These are phyloP conservation scores for Ichneumoninae sp. DNA, from an alignment of 2,888 invertebrate species.

Conservation along the genomic window DNA sequence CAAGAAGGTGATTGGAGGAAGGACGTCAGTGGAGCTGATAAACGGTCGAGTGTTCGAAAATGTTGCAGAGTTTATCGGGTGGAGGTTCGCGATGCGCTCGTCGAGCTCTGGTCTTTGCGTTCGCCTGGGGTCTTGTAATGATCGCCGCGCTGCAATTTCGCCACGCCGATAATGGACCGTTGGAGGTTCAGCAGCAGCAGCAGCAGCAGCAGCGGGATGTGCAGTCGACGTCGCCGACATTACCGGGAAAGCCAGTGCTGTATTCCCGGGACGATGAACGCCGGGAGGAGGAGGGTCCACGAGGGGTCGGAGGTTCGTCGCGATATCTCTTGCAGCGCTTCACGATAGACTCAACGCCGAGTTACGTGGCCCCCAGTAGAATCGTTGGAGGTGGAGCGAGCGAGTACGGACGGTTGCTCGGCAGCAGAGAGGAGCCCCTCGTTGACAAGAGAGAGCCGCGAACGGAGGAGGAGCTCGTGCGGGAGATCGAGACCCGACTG, in stretches of 20 bases:
- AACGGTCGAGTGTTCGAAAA: slow-evolving; percentile 39
- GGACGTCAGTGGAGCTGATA: not conserved
- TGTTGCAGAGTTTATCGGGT: slow-evolving; percentile 75
- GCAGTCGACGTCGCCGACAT: slow-evolving; percentile 26
- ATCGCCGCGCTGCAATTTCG: slow-evolving; percentile 84
- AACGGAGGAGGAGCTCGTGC: slow-evolving; percentile 91
- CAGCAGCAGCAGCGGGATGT: slow-evolving; percentile 60
- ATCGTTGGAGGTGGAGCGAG: slow-evolving; percentile 68
- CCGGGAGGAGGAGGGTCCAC: slow-evolving; percentile 70
- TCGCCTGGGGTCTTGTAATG: slow-evolving; percentile 85
- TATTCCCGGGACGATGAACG: slow-evolving; percentile 40
- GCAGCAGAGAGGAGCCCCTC: slow-evolving; percentile 86
- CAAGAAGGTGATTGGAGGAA: not conserved
- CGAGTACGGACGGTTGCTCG: not conserved
- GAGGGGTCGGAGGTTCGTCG: slow-evolving; percentile 83
- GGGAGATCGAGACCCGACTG: slow-evolving; percentile 91
- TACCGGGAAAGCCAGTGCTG: slow-evolving; percentile 48
- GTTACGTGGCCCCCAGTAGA: slow-evolving; percentile 51
- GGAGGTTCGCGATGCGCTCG: slow-evolving; percentile 84
- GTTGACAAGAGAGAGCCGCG: slow-evolving; percentile 87
- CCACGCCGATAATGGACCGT: slow-evolving; percentile 77
- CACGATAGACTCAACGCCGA: slow-evolving; percentile 74
- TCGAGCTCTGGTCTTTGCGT: slow-evolving; percentile 84
- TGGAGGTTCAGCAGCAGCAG: slow-evolving; percentile 67
- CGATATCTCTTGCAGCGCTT: slow-evolving; percentile 86